phyloP scores from a whole-genome alignment of 2,113 vertebrate species.

The Chaetops frenatus region DNA sequence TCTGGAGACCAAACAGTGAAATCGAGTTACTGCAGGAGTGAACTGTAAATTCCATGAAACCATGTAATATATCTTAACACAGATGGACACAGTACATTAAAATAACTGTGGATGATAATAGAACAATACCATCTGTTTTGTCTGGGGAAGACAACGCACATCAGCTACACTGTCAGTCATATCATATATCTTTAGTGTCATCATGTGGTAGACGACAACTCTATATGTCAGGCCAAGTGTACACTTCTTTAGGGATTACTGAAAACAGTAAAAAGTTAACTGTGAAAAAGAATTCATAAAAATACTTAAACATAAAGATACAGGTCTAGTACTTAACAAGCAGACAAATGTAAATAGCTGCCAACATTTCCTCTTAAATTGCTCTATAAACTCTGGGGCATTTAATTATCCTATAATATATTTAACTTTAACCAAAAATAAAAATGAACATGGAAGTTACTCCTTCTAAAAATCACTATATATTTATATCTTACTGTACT shows the following conservation, averaged over 20 bases:
- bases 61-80: constrained; percentile 99
- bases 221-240: constrained; percentile 97
- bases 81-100: constrained; percentile 94
- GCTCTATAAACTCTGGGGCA: constrained; percentile 41
- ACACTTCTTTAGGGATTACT: constrained; percentile 86
- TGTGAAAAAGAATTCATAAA: constrained; percentile 70
- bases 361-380: constrained; percentile 38
- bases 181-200: constrained; percentile 98
- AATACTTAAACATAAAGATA: constrained; percentile 64
- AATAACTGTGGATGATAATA: constrained; percentile 93
- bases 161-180: constrained; percentile 93
- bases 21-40: constrained; percentile 97
- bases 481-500: constrained; percentile 70
- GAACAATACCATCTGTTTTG: constrained; percentile 98
- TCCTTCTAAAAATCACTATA: constrained; percentile 62
- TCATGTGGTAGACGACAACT: constrained; percentile 88
- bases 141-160: constrained; percentile 92
- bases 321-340: constrained; percentile 33
- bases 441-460: constrained; percentile 51
- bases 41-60: constrained; percentile 99
- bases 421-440: constrained; percentile 60
- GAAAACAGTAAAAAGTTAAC: constrained; percentile 80
- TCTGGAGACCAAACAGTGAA: constrained; percentile 91
- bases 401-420: constrained; percentile 64
- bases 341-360: constrained; percentile 66